Base-by-base conservation (phyloP, 2,797 vertebrate genomes). In the Cyclura pinguis region DNA sequence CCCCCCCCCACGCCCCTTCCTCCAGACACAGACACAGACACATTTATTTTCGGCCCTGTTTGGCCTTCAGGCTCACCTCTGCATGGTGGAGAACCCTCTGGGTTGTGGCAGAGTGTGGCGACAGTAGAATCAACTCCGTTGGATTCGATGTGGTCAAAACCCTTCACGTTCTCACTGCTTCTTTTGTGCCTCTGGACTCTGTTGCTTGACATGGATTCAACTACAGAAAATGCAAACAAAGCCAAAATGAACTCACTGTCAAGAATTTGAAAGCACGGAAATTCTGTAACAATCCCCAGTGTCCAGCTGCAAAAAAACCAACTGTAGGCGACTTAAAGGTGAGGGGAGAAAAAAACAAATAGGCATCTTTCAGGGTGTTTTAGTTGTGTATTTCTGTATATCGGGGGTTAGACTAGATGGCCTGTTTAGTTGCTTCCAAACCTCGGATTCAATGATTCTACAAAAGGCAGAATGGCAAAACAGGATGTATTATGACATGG, bases 121-220 rank as follows among this genome's bases (percentile, higher is more conserved):
- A 67, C 84, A 52, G 52, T 42, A 16, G 84, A 13, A 47, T 52
- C 24, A 13, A 52, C 62, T 78, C 69, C 47, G 24, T 76, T 78
- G 20, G 24, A 10, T 4, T 69, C 6, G 1, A 7, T 4, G 6
- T 1, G 50, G 35, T 13, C 2, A 4, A 9, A 52, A 3, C 47
- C 1, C 5, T 47, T 80, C 24, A 35, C 80, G 16, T 32, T 27
- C 24, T 22, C 10, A 27, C 2, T 88, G 74, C 64, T 73, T 74
- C 55, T 74, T 42, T 12, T 57, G 22, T 52, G 80, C 16, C 35
- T 87, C 13, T 20, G 52, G 14, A 27, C 3, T 32, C 57, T 24
- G 35, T 62, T 18, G 0, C 24, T 89, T 74, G 90, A 50, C 73
- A 88, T 89, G 81, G 85, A 89, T 27, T 90, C 85, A 74, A 90